Evolutionary conservation across 2,888 invertebrate genomes (phyloP).

Genomic region (Diadegma fenestrale): DNA sequence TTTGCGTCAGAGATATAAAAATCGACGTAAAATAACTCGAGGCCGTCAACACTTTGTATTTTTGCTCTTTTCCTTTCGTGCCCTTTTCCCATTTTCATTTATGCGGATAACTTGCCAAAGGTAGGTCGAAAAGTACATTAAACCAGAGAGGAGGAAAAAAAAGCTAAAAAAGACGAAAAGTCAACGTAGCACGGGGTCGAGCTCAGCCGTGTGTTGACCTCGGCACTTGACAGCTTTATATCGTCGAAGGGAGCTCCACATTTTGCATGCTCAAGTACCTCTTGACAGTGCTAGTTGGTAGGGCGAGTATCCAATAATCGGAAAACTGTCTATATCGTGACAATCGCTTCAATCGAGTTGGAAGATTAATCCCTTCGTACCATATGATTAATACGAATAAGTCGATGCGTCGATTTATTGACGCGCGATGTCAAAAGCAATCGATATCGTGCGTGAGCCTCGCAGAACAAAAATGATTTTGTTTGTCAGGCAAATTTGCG

Average conservation of each 20-base stretch:
- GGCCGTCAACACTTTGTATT: neutral
- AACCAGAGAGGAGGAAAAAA: constrained; percentile 22
- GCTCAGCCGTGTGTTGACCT: constrained; percentile 45
- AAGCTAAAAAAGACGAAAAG: constrained; percentile 20
- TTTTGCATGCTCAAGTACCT: constrained; percentile 45
- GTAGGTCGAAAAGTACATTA: neutral
- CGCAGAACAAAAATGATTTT: neutral
- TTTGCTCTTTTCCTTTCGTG: neutral
- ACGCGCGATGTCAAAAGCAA: too few relatives aligned
- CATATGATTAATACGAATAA: neutral
- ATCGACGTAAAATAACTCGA: neutral
- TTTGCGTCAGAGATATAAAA: neutral
- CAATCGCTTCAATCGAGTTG: constrained; percentile 6
- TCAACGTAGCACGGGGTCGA: constrained; percentile 35
- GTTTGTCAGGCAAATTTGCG: neutral
- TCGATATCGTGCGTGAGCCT: too few relatives aligned
- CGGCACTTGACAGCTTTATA: constrained; percentile 50
- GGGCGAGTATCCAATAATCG: constrained; percentile 52
- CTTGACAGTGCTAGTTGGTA: constrained; percentile 21
- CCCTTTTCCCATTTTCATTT: constrained; percentile 15
- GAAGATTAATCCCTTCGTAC: neutral
- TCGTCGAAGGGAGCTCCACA: constrained; percentile 42
- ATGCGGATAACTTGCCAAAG: neutral
- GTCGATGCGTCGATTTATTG: neutral
- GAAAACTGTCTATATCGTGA: neutral